Percentiles rank a stretch among this genome's conserved stretches.
These are phyloP conservation scores for Strix uralensis DNA, from an alignment of 2,113 vertebrate genomes.

Conservation along the genomic window DNA sequence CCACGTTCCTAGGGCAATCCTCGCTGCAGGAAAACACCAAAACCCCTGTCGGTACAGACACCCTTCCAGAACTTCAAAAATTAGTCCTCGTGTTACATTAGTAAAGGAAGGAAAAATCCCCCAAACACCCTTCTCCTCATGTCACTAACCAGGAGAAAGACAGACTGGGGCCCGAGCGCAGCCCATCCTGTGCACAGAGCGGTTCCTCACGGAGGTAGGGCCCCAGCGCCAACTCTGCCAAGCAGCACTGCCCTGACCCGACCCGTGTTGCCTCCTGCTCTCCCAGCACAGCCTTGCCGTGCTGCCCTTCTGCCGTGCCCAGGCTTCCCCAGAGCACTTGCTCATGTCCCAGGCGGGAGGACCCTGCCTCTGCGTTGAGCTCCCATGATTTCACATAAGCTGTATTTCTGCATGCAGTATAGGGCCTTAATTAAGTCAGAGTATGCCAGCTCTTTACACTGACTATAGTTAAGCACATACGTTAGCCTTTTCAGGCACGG, in stretches of 20 bases:
- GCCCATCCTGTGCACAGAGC: too few relatives aligned
- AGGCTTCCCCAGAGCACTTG: neutral
- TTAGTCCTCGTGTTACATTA: fast-evolving
- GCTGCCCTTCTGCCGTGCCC: fast-evolving
- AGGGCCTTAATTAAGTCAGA: neutral
- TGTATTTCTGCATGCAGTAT: neutral
- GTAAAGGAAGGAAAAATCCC: neutral
- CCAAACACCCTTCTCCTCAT: neutral
- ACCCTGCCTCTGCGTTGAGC: fast-evolving
- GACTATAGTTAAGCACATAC: neutral
- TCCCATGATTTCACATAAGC: neutral
- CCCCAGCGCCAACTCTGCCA: too few relatives aligned
- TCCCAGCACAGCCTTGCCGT: neutral
- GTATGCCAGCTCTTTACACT: neutral
- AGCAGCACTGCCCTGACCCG: fast-evolving
- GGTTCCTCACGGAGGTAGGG: too few relatives aligned
- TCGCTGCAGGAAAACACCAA: neutral
- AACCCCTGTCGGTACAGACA: neutral
- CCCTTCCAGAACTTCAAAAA: neutral
- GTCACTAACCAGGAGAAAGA: neutral
- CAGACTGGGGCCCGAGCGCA: fast-evolving
- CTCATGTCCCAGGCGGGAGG: fast-evolving
- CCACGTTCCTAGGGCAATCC: neutral
- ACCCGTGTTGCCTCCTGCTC: fast-evolving
- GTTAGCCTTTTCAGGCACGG: neutral